Percentiles rank a stretch among this genome's conserved stretches.
These are phyloP conservation scores for Thysanoteuthis rhombus DNA, from an alignment of 2,888 invertebrate genomes.

Conservation along the genomic window DNA sequence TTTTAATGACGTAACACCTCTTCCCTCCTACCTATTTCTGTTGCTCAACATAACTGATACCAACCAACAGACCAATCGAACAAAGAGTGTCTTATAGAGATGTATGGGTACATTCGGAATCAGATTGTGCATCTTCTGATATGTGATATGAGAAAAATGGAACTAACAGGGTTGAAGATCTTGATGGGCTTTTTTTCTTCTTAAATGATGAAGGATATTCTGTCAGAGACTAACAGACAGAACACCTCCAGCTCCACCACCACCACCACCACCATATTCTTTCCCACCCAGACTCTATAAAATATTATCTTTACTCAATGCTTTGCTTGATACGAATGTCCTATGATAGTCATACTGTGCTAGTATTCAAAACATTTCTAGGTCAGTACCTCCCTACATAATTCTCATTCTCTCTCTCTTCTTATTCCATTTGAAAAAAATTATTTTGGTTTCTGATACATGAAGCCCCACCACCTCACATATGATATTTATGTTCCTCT, in stretches of 20 bases:
- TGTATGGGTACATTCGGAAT: too few relatives aligned
- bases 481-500: background rate
- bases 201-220: background rate
- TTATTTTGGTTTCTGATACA: background rate
- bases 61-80: too few relatives aligned
- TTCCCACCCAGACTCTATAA: background rate
- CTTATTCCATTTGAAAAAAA: background rate
- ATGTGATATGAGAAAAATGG: too few relatives aligned
- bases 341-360: background rate
- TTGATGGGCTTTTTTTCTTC: too few relatives aligned
- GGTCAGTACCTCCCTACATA: background rate
- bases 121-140: too few relatives aligned
- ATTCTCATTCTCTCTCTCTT: background rate
- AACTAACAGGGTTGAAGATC: too few relatives aligned
- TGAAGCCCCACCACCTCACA: background rate
- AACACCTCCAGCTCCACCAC: background rate
- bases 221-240: background rate
- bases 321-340: background rate
- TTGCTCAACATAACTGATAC: too few relatives aligned
- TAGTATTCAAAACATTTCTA: slow-evolving; percentile 12
- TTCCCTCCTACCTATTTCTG: too few relatives aligned
- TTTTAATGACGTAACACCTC: too few relatives aligned
- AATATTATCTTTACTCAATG: background rate
- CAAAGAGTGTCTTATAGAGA: too few relatives aligned
- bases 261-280: background rate